A percentile compares a stretch with the other conserved stretches of the same genome.
These are phyloP conservation scores for Dicranocentrus wangi DNA, from an alignment of 2,888 invertebrate genomes.

Conservation along the genomic window DNA sequence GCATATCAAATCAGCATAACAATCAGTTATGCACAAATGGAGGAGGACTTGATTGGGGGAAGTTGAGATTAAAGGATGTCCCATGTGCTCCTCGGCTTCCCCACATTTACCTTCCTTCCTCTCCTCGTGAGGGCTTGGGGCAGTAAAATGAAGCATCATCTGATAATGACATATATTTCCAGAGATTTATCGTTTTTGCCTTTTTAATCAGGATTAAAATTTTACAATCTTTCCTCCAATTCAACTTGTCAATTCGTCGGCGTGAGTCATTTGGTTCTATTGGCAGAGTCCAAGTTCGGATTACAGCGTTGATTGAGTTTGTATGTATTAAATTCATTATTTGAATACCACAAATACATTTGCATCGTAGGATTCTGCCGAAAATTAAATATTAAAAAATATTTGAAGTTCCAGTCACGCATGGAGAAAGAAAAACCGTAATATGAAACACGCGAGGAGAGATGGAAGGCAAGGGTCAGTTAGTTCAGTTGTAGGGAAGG, in stretches of 20 bases:
- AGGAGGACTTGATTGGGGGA: slow-evolving; percentile 23
- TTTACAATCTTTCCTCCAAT: neutral
- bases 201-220: slow-evolving; percentile 69
- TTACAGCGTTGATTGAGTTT: no score
- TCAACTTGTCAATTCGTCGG: neutral
- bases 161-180: slow-evolving; percentile 68
- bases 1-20: slow-evolving; percentile 57
- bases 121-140: no score
- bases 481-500: neutral
- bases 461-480: slow-evolving; percentile 28
- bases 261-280: neutral
- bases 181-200: slow-evolving; percentile 72
- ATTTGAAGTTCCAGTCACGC: slow-evolving; percentile 57
- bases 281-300: neutral
- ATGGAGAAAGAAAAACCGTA: slow-evolving; percentile 50
- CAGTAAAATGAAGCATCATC: slow-evolving; percentile 41
- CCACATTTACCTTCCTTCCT: slow-evolving; percentile 7
- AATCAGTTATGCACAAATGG: slow-evolving; percentile 16
- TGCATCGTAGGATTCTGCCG: slow-evolving; percentile 22
- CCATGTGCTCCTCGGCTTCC: neutral
- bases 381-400: slow-evolving; percentile 48
- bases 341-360: slow-evolving; percentile 11
- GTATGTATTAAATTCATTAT: slow-evolving; percentile 10
- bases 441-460: neutral
- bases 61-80: slow-evolving; percentile 5